Base-by-base conservation (phyloP, 2,888 invertebrate genomes). In the Tetragonisca angustula region DNA sequence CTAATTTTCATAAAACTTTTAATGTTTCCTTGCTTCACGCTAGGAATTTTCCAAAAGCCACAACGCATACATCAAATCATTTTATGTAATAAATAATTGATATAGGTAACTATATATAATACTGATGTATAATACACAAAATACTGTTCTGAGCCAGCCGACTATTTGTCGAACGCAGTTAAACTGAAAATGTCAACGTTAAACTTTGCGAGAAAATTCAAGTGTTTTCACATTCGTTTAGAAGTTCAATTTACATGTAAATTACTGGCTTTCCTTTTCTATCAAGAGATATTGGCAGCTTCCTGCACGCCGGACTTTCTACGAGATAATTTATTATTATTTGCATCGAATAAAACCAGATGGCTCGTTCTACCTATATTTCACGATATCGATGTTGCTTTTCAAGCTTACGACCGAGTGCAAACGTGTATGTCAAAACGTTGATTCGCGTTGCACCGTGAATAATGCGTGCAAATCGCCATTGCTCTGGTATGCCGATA, bases 261-360 rank as follows among this genome's bases (percentile, higher is more conserved):
- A 67, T 52, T 54, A 32, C 19, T 54, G n/a, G 36, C 54, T 80
- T 50, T 81, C 68, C 65, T 43, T 50, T 50, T 11, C 67, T 49
- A 27, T 27, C 32, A 65, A 82, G 19, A 59, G 21, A 32, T 59
- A 54, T 52, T 65, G 36, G 5, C 17, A 21, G 56, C 17, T 50
- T 69, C 24, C 24, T 52, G 61, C 27, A 19, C 15, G 32, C 24
- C 17, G 0, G 13, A 52, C 64, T 83, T 81, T 83, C 81, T 75
- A 75, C 54, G 52, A 54, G 24, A 65, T 54, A 70, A 54, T 81
- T 83, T 81, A 82, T 65, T 21, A 43, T 59, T 52, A 32, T 50
- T 36, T 24, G 32, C 32, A 50, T 32, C 15, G 9, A 59, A 75
- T 61, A 24, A 65, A 59, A 67, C 43, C 21, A 21, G 64, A 17